Percentiles rank a stretch among this genome's conserved stretches.
Conservation (phyloP, 2,888 invertebrate genomes). For the Macaria liturata region DNA sequence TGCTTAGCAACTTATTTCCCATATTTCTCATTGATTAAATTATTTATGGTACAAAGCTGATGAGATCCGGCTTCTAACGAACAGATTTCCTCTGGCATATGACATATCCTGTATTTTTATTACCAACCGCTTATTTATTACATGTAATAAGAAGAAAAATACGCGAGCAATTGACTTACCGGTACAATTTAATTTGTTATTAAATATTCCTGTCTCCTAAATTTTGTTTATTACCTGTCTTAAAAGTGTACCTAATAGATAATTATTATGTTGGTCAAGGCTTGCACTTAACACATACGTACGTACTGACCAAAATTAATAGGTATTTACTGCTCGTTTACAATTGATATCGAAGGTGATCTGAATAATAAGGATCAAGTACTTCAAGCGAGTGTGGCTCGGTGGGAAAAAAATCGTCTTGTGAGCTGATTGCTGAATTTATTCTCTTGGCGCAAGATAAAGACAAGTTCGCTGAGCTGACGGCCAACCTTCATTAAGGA, state of each 20-base stretch:
- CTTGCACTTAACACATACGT: conserved; percentile 25
- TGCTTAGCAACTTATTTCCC: background rate
- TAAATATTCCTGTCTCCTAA: background rate
- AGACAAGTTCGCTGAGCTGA: too few species aligned
- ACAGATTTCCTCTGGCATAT: conserved; percentile 6
- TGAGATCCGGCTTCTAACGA: conserved; percentile 18
- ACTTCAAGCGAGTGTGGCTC: too few species aligned
- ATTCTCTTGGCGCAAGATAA: too few species aligned
- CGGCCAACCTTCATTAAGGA: too few species aligned
- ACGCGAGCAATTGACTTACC: background rate
- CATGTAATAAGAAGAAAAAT: too few species aligned
- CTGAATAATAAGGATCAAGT: background rate
- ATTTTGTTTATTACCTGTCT: conserved; percentile 8
- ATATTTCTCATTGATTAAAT: background rate
- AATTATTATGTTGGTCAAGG: conserved; percentile 27
- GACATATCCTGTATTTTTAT: conserved; percentile 15
- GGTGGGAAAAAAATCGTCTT: too few species aligned
- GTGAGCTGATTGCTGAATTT: too few species aligned
- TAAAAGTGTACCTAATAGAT: conserved; percentile 1
- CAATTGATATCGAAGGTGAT: conserved; percentile 9
- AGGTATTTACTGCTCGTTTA: background rate
- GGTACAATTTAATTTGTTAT: background rate
- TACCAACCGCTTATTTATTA: background rate
- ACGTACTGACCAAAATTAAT: conserved; percentile 1
- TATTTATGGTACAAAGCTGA: background rate